Evolutionary conservation across 2,888 invertebrate genomes (phyloP), one percentile per base, ranked within the genome.

Genomic region (Alentia gelatinosa): DNA sequence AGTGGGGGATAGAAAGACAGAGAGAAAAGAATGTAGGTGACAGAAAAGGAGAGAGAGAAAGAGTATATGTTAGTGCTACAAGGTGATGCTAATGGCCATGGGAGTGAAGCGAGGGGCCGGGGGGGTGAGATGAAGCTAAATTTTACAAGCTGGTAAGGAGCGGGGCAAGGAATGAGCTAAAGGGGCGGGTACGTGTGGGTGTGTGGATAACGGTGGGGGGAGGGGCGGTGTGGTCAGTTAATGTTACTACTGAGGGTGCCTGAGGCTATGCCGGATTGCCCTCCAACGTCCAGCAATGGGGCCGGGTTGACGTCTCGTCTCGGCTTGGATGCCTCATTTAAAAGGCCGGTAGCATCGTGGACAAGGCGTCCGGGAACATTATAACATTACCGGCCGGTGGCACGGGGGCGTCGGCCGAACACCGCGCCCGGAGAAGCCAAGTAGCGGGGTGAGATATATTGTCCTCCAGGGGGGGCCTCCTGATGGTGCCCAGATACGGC

Each of bases 311-410:
- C 79, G 79, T 35, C 37, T 39, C n/a, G 79, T 19, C 79, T n/a
- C 37, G 35, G 79, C 79, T 39, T 12, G 35, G 68, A 68, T 68
- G 68, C 68, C 68, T 68, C 68, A 68, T 68, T 68, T 68, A 68
- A 68, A 68, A 68, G 68, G 68, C 68, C 30, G 33, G 68, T 68
- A 68, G 68, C 68, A 68, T 68, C 23, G 1, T 30, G 68, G 30
- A 68, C 68, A 68, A 68, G 68, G 68, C 26, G 68, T 68, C 26
- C 33, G 30, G 68, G 68, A 68, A 68, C 68, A 9, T 68, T 68
- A 30, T 68, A 26, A 68, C 68, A 68, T 68, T 68, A 68, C 68
- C 68, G 68, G 30, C 68, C 30, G n/a, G 12, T 12, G 68, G 68
- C 30, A 30, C 68, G 5, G 47, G 7, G n/a, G n/a, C 68, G 4